Conservation (phyloP, 2,113 vertebrate genomes). For the Carollia perspicillata region DNA sequence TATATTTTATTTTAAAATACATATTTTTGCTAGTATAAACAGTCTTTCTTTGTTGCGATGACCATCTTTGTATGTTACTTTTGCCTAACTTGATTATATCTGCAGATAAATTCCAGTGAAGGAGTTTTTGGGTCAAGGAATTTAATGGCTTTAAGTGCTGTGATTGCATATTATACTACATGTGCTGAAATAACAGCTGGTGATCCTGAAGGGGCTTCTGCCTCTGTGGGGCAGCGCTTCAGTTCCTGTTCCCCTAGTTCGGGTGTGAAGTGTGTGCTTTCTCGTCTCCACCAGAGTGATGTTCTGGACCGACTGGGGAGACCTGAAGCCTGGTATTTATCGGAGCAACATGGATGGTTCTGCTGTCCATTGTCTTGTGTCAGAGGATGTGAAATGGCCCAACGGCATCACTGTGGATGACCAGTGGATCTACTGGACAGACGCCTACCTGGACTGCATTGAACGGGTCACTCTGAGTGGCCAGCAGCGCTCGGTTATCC, state of each 20-base stretch:
- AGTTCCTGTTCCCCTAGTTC: background rate
- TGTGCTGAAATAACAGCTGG: background rate
- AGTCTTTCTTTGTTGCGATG: background rate
- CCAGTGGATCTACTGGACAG: slow-evolving; percentile 97
- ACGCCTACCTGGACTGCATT: slow-evolving; percentile 96
- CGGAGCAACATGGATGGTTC: slow-evolving; percentile 94
- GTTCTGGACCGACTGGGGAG: slow-evolving; percentile 99
- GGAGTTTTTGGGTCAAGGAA: background rate
- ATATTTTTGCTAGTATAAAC: background rate
- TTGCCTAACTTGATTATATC: background rate
- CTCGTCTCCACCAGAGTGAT: slow-evolving; percentile 86
- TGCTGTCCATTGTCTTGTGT: slow-evolving; percentile 85
- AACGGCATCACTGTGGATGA: slow-evolving; percentile 95
- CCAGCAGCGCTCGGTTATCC: slow-evolving; percentile 88
- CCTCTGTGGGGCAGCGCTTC: background rate
- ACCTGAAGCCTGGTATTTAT: slow-evolving; percentile 91
- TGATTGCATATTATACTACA: too few species aligned
- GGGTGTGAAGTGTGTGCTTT: background rate
- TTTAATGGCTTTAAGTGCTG: background rate
- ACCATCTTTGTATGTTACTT: background rate
- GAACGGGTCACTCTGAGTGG: slow-evolving; percentile 91
- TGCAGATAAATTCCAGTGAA: background rate
- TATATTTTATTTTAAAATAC: background rate
- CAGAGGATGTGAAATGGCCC: slow-evolving; percentile 94
- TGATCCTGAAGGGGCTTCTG: background rate